Percentiles rank a stretch among this genome's conserved stretches.
phyloP scores from a whole-genome alignment of 2,113 vertebrate genomes.

The Geococcyx californianus region DNA sequence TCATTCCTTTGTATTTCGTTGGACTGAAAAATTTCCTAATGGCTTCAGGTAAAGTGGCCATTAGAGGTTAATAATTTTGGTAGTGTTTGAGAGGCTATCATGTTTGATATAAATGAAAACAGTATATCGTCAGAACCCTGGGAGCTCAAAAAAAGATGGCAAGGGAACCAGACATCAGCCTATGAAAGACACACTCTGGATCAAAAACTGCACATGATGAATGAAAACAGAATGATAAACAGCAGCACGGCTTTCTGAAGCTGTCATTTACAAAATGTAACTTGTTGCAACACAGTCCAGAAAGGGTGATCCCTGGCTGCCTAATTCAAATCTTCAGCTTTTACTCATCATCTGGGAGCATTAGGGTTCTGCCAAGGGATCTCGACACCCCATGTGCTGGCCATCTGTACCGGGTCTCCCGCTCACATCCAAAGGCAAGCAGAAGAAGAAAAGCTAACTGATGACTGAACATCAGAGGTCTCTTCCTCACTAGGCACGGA shows the following conservation, averaged over 20 bases:
- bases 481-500: neutral
- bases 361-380: neutral
- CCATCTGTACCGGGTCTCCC: neutral
- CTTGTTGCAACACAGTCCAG: neutral
- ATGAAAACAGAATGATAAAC: neutral
- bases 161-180: neutral
- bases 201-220: neutral
- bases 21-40: conserved; percentile 36
- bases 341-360: neutral
- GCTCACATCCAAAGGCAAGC: neutral
- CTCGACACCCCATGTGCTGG: neutral
- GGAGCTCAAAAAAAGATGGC: neutral
- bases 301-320: neutral
- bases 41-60: conserved; percentile 4
- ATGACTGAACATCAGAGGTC: neutral
- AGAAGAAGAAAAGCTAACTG: neutral
- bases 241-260: neutral
- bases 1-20: conserved; percentile 28
- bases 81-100: conserved; percentile 9
- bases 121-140: neutral
- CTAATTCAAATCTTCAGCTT: neutral
- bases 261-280: neutral
- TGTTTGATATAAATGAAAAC: conserved; percentile 23
- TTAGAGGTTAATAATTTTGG: conserved; percentile 41
- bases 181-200: neutral